Evolutionary conservation across 2,888 invertebrate genomes (phyloP).

Genomic region (Nomada ruficornis): DNA sequence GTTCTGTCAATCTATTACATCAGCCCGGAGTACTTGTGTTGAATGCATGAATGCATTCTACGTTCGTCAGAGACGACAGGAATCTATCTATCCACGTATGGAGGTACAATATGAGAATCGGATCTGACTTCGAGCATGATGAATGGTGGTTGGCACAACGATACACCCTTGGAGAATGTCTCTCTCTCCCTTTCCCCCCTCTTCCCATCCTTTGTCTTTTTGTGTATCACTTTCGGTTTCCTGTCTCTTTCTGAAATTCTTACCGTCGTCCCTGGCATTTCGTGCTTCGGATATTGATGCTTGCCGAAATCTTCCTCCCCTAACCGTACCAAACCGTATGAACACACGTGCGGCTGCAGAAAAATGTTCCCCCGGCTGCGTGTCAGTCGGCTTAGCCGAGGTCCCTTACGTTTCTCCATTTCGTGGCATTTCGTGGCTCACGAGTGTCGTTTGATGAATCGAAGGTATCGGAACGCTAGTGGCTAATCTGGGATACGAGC

Average conservation of each 20-base stretch:
- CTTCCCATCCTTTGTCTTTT: conserved; percentile 40
- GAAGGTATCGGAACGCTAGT: conserved; percentile 52
- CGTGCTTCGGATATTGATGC: conserved; percentile 83
- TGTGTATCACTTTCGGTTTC: conserved; percentile 41
- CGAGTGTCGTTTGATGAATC: conserved; percentile 53
- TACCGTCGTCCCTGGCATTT: conserved; percentile 71
- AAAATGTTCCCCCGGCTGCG: conserved; percentile 48
- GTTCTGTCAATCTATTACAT: conserved; percentile 44
- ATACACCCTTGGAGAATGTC: conserved; percentile 78
- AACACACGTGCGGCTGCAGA: conserved; percentile 51
- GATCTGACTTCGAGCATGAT: conserved; percentile 82
- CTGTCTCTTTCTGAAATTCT: conserved; percentile 28
- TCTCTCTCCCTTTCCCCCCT: conserved; percentile 43
- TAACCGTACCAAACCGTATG: conserved; percentile 48
- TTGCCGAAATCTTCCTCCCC: conserved; percentile 69
- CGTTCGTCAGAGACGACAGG: conserved; percentile 62
- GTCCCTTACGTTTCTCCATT: conserved; percentile 42
- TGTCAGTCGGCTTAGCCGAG: conserved; percentile 54
- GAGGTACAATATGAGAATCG: conserved; percentile 81
- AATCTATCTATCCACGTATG: conserved; percentile 72
- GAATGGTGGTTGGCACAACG: conserved; percentile 77
- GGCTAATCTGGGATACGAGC: conserved; percentile 39
- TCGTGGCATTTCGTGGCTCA: conserved; percentile 34
- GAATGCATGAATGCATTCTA: conserved; percentile 59
- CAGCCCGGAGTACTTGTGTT: conserved; percentile 22